phyloP scores from a whole-genome alignment of 2,797 vertebrate genomes.

The Silurus lanzhouensis region DNA sequence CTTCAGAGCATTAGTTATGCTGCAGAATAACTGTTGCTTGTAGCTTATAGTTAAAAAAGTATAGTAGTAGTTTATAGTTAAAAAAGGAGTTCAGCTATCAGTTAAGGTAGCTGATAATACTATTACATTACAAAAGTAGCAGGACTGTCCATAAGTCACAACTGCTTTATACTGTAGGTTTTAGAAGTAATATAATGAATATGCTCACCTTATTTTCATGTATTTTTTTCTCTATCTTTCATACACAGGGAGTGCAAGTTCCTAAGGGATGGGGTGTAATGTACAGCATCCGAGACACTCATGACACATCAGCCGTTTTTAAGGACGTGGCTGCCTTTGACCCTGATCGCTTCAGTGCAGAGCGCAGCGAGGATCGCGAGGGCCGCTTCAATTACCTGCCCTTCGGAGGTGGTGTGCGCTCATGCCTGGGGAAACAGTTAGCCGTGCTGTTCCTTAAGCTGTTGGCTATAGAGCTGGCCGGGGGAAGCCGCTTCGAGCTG shows the following conservation, averaged over 20 bases:
- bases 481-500: conserved; percentile 92
- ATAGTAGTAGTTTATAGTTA: too few species aligned
- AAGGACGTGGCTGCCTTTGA: conserved; percentile 91
- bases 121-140: neutral
- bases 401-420: conserved; percentile 90
- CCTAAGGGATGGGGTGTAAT: conserved; percentile 98
- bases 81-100: neutral
- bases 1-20: neutral
- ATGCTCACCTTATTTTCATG: neutral
- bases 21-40: conserved; percentile 15
- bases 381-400: conserved; percentile 97
- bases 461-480: conserved; percentile 90
- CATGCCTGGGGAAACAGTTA: conserved; percentile 94
- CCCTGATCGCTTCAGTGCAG: conserved; percentile 90
- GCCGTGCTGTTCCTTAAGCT: conserved; percentile 94
- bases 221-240: neutral
- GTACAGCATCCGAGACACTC: conserved; percentile 98
- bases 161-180: neutral
- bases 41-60: neutral
- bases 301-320: conserved; percentile 92
- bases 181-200: neutral
- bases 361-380: conserved; percentile 89
- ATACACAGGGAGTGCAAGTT: conserved; percentile 90
- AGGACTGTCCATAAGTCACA: neutral
- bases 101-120: neutral